Base-by-base conservation (phyloP, 2,888 invertebrate genomes). In the Diabrotica balteata region DNA sequence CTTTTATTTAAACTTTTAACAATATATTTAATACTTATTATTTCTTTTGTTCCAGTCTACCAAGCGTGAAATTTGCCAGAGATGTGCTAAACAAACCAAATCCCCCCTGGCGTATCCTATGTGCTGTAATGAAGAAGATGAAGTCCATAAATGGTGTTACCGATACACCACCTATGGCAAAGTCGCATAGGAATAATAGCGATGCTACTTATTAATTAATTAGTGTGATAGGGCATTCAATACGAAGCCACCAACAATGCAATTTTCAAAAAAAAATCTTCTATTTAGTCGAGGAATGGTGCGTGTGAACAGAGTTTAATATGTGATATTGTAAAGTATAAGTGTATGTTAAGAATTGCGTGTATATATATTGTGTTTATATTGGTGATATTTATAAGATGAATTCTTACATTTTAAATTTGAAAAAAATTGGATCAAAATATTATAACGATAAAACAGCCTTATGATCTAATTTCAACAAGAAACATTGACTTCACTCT, bases 51-150 rank as follows among this genome's bases (percentile, higher is more conserved):
- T 79, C 0, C 69, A 80, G 80, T 69, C 70, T 5, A 70, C 59
- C 7, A 75, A 77, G 43, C 70, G 79, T n/a, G 88, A 88, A 71
- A 81, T 88, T 0, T 90, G 89, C 77, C 89, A 90, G 75, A 81
- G 88, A 54, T 90, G 89, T 68, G 89, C 89, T 10, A 89, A 89
- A 78, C 84, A 87, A 1, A 89, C 89, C 0, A 89, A 88, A 73
- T 88, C 89, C 0, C 83, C 80, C 7, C 77, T 81, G 32, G 90
- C 89, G 0, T 87, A 88, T 70, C 88, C 88, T 0, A 86, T 88
- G 54, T 90, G 90, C 79, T 90, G 90, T 69, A 86, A 86, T 7
- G 85, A 87, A 0, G 86, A 87, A 70, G 84, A 89, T 4, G 84
- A 86, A 17, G 88, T 87, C 0, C 84, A 87, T 68, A 85, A 83